A percentile compares a stretch with the other conserved stretches of the same genome.
These are phyloP conservation scores for Rachycentron canadum DNA, from an alignment of 2,797 vertebrate genomes.

Conservation along the genomic window DNA sequence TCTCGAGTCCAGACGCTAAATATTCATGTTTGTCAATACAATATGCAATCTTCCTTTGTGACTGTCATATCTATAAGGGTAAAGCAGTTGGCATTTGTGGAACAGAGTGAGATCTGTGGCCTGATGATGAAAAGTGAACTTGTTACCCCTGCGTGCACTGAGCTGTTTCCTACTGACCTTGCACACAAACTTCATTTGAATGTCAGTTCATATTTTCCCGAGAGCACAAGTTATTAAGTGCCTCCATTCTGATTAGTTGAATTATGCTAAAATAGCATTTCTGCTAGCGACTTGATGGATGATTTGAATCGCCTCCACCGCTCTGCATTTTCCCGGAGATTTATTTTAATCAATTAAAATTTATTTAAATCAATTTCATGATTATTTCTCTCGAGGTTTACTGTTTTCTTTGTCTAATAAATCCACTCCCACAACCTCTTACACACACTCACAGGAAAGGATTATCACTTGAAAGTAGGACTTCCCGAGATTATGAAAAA, in stretches of 20 bases:
- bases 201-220: conserved; percentile 54
- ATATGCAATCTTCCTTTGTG: conserved; percentile 7
- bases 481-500: conserved; percentile 31
- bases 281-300: conserved; percentile 63
- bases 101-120: neutral
- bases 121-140: conserved; percentile 32
- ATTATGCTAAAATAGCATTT: conserved; percentile 72
- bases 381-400: conserved; percentile 70
- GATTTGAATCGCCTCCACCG: conserved; percentile 56
- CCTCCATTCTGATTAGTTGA: conserved; percentile 61
- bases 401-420: conserved; percentile 71
- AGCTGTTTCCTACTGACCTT: conserved; percentile 46
- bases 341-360: conserved; percentile 77
- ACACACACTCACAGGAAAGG: conserved; percentile 34
- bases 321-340: conserved; percentile 57
- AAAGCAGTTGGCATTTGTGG: conserved; percentile 7
- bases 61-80: neutral
- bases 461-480: conserved; percentile 50
- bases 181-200: conserved; percentile 49
- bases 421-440: conserved; percentile 59
- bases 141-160: neutral
- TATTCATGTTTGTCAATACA: conserved; percentile 18
- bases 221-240: conserved; percentile 54
- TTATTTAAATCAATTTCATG: conserved; percentile 76
- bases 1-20: neutral